These are phyloP conservation scores for Cryptotis parvus DNA, from an alignment of 2,113 vertebrate genomes.

Conservation along the genomic window DNA sequence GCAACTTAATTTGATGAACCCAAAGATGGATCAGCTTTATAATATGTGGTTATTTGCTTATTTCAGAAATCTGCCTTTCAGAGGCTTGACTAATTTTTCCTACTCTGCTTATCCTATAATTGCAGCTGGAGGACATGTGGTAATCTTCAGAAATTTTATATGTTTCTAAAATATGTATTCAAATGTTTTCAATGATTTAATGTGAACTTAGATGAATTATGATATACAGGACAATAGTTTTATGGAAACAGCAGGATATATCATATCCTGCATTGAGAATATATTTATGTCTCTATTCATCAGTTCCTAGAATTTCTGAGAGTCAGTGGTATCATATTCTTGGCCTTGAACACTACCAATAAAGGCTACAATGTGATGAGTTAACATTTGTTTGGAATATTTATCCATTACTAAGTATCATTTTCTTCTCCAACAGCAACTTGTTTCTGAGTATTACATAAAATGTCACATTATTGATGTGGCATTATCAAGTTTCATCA, in stretches of 20 bases:
- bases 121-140: not conserved
- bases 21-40: not conserved
- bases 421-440: slow-evolving; percentile 50
- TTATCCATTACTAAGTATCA: slow-evolving; percentile 29
- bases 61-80: not conserved
- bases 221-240: not conserved
- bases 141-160: not conserved
- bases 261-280: not conserved
- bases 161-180: slow-evolving; percentile 2
- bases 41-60: slow-evolving; percentile 32
- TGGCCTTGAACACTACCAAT: not conserved
- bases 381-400: slow-evolving; percentile 61
- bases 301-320: not conserved
- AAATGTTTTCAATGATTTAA: slow-evolving; percentile 6
- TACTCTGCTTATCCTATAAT: not conserved
- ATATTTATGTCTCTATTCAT: not conserved
- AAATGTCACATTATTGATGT: slow-evolving; percentile 72
- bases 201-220: slow-evolving; percentile 10
- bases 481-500: slow-evolving; percentile 67
- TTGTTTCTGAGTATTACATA: slow-evolving; percentile 60
- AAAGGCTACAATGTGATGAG: not conserved
- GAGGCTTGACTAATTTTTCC: not conserved
- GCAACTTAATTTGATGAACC: not conserved
- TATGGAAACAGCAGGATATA: not conserved
- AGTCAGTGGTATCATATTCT: not conserved